phyloP scores from a whole-genome alignment of 1,140 invertebrate genomes.

The Coboldia fuscipes region DNA sequence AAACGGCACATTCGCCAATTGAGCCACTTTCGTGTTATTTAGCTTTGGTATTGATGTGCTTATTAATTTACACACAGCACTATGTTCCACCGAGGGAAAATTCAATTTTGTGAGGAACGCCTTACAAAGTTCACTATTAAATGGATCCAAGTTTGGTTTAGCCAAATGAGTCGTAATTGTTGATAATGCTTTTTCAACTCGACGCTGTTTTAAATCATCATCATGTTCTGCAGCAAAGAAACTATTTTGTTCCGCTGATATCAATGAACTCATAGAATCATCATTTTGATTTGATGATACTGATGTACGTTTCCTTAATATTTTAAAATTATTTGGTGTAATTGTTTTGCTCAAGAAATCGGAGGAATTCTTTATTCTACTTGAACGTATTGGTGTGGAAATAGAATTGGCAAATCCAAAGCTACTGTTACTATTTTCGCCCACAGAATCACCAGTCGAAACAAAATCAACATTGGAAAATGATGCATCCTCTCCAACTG shows the following conservation, averaged over 20 bases:
- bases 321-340: conserved; percentile 1
- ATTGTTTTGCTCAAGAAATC: conserved; percentile 1
- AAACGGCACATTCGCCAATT: conserved; percentile 32
- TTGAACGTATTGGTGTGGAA: background rate
- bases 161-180: conserved; percentile 15
- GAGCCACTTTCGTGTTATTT: conserved; percentile 24
- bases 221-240: conserved; percentile 20
- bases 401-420: background rate
- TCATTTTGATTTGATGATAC: conserved; percentile 3
- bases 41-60: conserved; percentile 21
- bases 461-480: conserved; percentile 2
- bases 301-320: conserved; percentile 1
- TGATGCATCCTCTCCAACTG: too few relatives aligned
- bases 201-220: conserved; percentile 14
- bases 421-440: too few relatives aligned
- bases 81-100: conserved; percentile 18
- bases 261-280: conserved; percentile 8
- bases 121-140: conserved; percentile 30
- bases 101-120: conserved; percentile 31
- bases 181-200: conserved; percentile 14
- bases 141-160: conserved; percentile 26
- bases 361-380: background rate
- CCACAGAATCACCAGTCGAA: too few relatives aligned
- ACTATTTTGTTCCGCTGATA: conserved; percentile 14
- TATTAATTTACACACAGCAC: conserved; percentile 16